These are phyloP conservation scores for Trichoplusia ni DNA, from an alignment of 1,140 invertebrate species.

Conservation along the genomic window DNA sequence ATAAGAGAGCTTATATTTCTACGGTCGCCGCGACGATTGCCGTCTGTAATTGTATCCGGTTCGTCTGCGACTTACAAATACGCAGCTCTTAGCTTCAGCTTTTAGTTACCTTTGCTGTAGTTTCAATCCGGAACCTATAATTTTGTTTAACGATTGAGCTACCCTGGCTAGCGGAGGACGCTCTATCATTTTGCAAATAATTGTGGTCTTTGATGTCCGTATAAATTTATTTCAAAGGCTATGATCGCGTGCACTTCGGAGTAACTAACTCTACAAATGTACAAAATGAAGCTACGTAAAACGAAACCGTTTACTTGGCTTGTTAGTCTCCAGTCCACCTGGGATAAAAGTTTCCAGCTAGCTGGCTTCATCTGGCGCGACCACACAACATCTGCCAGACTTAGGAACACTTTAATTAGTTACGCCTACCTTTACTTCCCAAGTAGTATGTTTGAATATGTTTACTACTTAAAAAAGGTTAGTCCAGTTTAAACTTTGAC, in stretches of 20 bases:
- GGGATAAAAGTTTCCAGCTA: constrained; percentile 63
- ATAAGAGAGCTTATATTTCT: constrained; percentile 66
- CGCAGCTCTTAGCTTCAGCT: constrained; percentile 21
- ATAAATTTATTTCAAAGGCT: constrained; percentile 23
- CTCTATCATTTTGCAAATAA: constrained; percentile 10
- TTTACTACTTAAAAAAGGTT: constrained; percentile 1
- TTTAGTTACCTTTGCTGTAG: constrained; percentile 17
- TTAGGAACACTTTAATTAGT: constrained; percentile 61
- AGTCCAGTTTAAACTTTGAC: not conserved
- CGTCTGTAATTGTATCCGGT: constrained; percentile 75
- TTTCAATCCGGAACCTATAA: constrained; percentile 25
- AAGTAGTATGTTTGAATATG: constrained; percentile 26
- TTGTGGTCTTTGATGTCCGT: constrained; percentile 33
- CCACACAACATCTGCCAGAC: constrained; percentile 55
- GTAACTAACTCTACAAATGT: too few relatives aligned
- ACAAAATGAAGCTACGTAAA: constrained; percentile 41
- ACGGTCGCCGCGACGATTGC: constrained; percentile 60
- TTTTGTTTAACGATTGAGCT: constrained; percentile 21
- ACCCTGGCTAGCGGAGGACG: not conserved
- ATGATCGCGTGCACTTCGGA: too few relatives aligned
- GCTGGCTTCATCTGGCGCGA: constrained; percentile 47
- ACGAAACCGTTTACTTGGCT: constrained; percentile 45
- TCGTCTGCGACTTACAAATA: constrained; percentile 42
- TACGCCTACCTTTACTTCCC: constrained; percentile 19
- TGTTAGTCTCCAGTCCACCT: constrained; percentile 42